Conservation (phyloP, 2,888 invertebrate species). For the Steromphala cineraria region DNA sequence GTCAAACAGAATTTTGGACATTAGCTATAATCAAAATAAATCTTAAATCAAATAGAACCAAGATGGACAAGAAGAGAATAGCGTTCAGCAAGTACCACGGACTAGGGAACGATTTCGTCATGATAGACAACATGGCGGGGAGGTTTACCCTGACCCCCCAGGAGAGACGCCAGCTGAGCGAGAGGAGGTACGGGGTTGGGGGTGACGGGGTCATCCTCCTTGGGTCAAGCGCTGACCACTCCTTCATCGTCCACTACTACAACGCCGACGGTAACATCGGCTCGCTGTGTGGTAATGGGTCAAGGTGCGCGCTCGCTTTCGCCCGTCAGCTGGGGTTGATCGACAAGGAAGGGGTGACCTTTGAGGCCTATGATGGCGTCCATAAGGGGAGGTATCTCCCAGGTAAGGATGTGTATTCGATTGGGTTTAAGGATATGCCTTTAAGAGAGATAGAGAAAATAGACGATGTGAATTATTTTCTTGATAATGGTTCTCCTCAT, state of each 20-base stretch:
- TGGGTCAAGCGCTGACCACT: slow-evolving; percentile 4
- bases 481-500: slow-evolving; percentile 54
- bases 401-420: neutral
- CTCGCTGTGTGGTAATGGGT: slow-evolving; percentile 53
- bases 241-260: slow-evolving; percentile 43
- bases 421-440: slow-evolving; percentile 24
- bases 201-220: slow-evolving; percentile 49
- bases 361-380: slow-evolving; percentile 37
- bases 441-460: neutral
- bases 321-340: slow-evolving; percentile 32
- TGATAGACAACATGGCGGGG: slow-evolving; percentile 34
- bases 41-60: neutral
- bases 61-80: slow-evolving; percentile 9
- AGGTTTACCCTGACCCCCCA: neutral
- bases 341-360: neutral
- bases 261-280: slow-evolving; percentile 45
- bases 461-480: slow-evolving; percentile 34
- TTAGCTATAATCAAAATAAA: too few species aligned
- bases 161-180: slow-evolving; percentile 36
- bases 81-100: slow-evolving; percentile 54
- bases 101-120: slow-evolving; percentile 51
- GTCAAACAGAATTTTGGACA: too few species aligned
- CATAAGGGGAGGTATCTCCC: slow-evolving; percentile 27
- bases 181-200: slow-evolving; percentile 48
- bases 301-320: slow-evolving; percentile 46